Evolutionary conservation across 1,140 invertebrate genomes (phyloP), one percentile per base, ranked within the genome.

Genomic region (Cyrtorhinus lividipennis): DNA sequence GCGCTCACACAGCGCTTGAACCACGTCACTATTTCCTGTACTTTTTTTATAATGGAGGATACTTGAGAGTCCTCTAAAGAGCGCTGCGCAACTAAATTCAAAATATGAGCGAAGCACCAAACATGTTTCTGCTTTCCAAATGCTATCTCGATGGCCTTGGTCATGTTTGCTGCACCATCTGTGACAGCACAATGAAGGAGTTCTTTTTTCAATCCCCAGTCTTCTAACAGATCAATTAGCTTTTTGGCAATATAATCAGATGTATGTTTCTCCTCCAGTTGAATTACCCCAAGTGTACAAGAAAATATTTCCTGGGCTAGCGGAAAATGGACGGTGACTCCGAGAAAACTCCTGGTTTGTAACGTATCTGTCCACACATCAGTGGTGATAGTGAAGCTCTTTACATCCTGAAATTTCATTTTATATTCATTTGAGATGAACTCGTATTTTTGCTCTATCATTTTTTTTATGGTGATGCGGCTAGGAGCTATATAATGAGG

Each of bases 121-220:
- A 58, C 24, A 26, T 12, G 56, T 8, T 27, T 12, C 26, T 58
- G 8, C 22, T 58, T 58, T 5, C 56, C 56, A 25, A 24, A 58
- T 22, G 56, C 24, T 8, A 58, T 10, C 8, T 58, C 56, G 2
- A 58, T 58, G 24, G 12, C 56, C 26, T 58, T 58, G 22, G 20
- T 8, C 56, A 58, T 58, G 22, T 58, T 58, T 24, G 56, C 56
- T 25, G 23, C 56, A 8, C 56, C 56, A 25, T 58, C 56, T 8
- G 56, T 58, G 10, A 58, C 56, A 3, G 20, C 56, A 56, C 18
- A 56, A 23, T 5, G 48, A 24, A 23, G 3, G 8, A 8, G 5
- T 27, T 25, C 56, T 25, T 58, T 23, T 24, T 22, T 2, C 5
- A 58, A 22, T 24, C 26, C 26, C 53, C 53, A 56, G 10, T 56